Evolutionary conservation across 1,140 invertebrate species (phyloP).

Genomic region (Manduca sexta): DNA sequence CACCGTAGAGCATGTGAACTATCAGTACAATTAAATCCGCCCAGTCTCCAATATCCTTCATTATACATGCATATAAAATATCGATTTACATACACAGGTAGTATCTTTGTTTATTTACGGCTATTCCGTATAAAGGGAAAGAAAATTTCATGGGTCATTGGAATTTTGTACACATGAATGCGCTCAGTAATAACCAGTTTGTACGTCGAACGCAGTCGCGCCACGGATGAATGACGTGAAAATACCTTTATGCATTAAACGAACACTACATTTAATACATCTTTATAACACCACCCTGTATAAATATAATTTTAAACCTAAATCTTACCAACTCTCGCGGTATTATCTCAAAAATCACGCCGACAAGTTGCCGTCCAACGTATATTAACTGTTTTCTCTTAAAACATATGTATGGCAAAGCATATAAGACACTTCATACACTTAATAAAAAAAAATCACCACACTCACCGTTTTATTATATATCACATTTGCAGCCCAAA

Average conservation of each 20-base stretch:
- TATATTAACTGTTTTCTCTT: not conserved
- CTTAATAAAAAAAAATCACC: constrained; percentile 23
- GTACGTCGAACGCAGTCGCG: not conserved
- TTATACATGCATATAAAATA: too few species aligned
- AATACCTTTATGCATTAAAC: not conserved
- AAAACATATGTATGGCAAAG: constrained; percentile 2
- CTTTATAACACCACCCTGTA: too few species aligned
- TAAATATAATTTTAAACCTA: not conserved
- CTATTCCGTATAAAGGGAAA: constrained; percentile 5
- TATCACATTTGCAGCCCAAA: constrained; percentile 39
- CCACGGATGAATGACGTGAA: not conserved
- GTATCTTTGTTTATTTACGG: constrained; percentile 1
- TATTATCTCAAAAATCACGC: not conserved
- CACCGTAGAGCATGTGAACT: too few species aligned
- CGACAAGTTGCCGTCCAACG: not conserved
- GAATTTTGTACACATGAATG: constrained; percentile 15
- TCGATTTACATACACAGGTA: not conserved
- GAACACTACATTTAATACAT: too few species aligned
- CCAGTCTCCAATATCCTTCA: too few species aligned
- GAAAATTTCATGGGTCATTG: constrained; percentile 18
- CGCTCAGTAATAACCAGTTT: constrained; percentile 6
- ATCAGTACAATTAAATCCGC: too few species aligned
- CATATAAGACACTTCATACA: constrained; percentile 4
- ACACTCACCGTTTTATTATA: constrained; percentile 40
- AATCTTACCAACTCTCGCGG: not conserved